These are phyloP conservation scores for Todus mexicanus DNA, from an alignment of 2,797 vertebrate genomes.

Conservation along the genomic window DNA sequence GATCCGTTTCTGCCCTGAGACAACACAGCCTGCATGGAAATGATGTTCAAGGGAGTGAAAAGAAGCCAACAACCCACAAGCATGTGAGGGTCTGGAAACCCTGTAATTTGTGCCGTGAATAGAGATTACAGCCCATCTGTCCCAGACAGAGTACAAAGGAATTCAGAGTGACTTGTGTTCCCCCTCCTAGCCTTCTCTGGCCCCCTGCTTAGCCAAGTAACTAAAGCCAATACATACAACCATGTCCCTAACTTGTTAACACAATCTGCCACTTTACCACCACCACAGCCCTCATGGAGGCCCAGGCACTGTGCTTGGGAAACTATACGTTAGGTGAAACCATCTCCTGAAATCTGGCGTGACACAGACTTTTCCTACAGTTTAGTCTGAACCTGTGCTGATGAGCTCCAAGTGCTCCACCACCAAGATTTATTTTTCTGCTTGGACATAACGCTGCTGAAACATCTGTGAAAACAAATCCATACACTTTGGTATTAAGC, in stretches of 20 bases:
- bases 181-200: not conserved
- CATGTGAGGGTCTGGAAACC: not conserved
- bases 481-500: not conserved
- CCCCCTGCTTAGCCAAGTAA: not conserved
- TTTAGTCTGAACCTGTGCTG: not conserved
- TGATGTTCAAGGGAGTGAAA: not conserved
- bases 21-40: not conserved
- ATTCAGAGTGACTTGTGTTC: not conserved
- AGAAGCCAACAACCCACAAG: not conserved
- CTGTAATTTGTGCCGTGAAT: not conserved
- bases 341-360: not conserved
- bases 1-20: not conserved
- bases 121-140: not conserved
- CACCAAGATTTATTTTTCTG: not conserved
- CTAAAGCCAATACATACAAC: not conserved
- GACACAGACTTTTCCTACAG: not conserved
- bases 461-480: conserved; percentile 14
- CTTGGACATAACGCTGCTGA: not conserved
- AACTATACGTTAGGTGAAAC: not conserved
- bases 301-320: not conserved
- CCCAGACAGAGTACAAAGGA: not conserved
- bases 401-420: not conserved
- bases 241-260: not conserved
- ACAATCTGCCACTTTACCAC: not conserved
- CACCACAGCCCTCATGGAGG: fast-evolving